These are phyloP conservation scores for Drosophila pandora DNA, from an alignment of 1,140 invertebrate genomes.

Conservation along the genomic window DNA sequence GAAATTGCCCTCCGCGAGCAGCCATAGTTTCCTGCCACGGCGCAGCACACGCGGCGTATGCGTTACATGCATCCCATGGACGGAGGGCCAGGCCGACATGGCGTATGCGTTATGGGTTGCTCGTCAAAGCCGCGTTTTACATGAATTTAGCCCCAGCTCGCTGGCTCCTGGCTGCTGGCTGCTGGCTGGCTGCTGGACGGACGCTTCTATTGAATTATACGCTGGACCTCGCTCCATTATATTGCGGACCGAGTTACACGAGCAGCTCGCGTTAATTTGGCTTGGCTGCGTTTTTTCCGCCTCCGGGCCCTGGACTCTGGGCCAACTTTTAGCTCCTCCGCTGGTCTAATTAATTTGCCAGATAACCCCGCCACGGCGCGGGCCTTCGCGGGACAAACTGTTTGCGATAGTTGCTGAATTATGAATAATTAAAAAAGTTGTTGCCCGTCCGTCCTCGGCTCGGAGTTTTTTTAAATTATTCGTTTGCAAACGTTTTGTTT, in stretches of 20 bases:
- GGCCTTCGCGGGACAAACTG: constrained; percentile 4
- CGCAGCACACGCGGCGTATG: constrained; percentile 29
- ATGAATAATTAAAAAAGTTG: constrained; percentile 34
- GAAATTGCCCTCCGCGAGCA: constrained; percentile 36
- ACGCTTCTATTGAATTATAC: constrained; percentile 28
- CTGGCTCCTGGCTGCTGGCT: too few species aligned
- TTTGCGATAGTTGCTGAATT: constrained; percentile 25
- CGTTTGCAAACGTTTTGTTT: not conserved
- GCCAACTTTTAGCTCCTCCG: constrained; percentile 4
- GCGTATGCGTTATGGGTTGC: constrained; percentile 18
- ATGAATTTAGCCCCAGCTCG: not conserved
- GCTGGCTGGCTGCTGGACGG: not conserved
- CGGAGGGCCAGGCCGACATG: too few species aligned
- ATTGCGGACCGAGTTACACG: constrained; percentile 1
- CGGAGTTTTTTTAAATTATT: not conserved
- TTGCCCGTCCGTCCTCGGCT: not conserved
- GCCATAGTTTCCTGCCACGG: constrained; percentile 14
- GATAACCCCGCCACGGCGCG: constrained; percentile 5
- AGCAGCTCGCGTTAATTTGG: constrained; percentile 17
- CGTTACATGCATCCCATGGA: constrained; percentile 3
- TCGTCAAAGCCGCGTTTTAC: constrained; percentile 1
- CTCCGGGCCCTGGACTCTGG: not conserved
- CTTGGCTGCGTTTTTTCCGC: constrained; percentile 1
- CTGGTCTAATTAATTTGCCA: constrained; percentile 19
- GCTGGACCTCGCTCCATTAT: not conserved